Conservation (phyloP, 2,888 invertebrate genomes). For the Atrina japonica region DNA sequence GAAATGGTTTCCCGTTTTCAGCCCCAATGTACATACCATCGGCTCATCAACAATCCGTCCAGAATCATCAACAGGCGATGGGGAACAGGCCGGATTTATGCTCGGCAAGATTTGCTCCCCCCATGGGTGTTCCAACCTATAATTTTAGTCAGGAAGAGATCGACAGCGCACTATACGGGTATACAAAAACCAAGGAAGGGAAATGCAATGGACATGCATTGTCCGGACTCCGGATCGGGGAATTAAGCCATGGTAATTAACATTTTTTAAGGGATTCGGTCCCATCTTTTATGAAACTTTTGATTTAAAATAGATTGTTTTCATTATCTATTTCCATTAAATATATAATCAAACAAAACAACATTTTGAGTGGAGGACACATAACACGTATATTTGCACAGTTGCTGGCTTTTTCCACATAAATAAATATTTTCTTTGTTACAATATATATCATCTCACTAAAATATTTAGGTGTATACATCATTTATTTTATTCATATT, state of each 20-base stretch:
- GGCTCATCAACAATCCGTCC: constrained; percentile 23
- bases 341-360: constrained; percentile 5
- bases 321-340: neutral
- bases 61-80: neutral
- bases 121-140: constrained; percentile 52
- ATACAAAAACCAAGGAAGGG: constrained; percentile 65
- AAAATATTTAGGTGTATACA: no score
- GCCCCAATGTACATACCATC: constrained; percentile 36
- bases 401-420: no score
- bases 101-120: constrained; percentile 32
- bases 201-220: constrained; percentile 73
- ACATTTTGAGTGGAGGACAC: no score
- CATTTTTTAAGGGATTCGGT: no score
- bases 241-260: constrained; percentile 74
- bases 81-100: constrained; percentile 3
- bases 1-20: constrained; percentile 39
- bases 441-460: no score
- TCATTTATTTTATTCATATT: no score
- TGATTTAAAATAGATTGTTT: constrained; percentile 2
- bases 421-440: no score
- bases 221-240: constrained; percentile 74
- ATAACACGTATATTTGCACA: no score
- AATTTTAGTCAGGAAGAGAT: constrained; percentile 73
- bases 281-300: neutral
- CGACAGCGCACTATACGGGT: constrained; percentile 78